phyloP scores from a whole-genome alignment of 2,113 vertebrate species.

The Tenebrosternarchus preto region DNA sequence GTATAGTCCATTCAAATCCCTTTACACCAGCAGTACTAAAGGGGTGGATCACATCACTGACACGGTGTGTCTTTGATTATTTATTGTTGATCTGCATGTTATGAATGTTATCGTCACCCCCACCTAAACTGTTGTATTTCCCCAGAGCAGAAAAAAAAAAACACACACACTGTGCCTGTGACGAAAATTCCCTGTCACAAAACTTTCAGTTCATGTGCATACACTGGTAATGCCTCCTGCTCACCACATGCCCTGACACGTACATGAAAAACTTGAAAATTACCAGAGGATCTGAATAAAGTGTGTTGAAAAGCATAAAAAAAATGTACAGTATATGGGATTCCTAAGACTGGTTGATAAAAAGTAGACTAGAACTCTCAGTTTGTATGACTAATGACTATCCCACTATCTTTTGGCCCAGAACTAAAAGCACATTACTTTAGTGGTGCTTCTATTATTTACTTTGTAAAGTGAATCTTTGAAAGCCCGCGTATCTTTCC shows the following conservation, averaged over 20 bases:
- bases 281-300: not conserved
- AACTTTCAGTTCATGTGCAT: no score
- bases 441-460: not conserved
- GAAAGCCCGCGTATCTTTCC: not conserved
- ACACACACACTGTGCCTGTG: not conserved
- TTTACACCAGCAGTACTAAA: no score
- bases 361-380: not conserved
- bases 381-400: slow-evolving; percentile 5
- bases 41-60: not conserved
- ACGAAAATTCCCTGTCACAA: not conserved
- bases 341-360: not conserved
- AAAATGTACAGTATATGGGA: not conserved
- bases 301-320: not conserved
- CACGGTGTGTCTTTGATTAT: no score
- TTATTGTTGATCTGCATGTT: not conserved
- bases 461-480: slow-evolving; percentile 2
- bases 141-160: not conserved
- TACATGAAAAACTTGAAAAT: no score
- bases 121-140: not conserved
- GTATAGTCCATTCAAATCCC: no score
- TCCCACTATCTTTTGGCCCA: not conserved
- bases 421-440: not conserved
- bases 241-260: no score
- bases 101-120: not conserved
- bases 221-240: no score